A percentile compares a stretch with the other conserved stretches of the same genome.
phyloP scores from a whole-genome alignment of 1,140 invertebrate species.

The Neodiprion pinetum region DNA sequence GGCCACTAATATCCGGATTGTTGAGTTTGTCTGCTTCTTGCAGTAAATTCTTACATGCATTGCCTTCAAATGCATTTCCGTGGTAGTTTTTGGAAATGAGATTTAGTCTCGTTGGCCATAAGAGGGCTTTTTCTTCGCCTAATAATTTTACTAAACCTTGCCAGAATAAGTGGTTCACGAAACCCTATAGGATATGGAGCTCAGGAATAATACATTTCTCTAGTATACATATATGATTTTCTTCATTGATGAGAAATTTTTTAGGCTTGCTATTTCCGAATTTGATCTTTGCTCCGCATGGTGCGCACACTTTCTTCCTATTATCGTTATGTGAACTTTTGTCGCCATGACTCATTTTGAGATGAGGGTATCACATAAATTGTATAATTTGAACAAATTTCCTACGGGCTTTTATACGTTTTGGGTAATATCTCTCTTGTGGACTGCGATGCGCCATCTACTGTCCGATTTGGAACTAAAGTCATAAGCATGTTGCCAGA shows the following conservation, averaged over 20 bases:
- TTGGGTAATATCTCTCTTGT: too few species aligned
- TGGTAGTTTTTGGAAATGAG: conserved; percentile 30
- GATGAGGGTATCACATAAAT: too few species aligned
- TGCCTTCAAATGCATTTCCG: conserved; percentile 28
- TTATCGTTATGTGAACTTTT: neutral
- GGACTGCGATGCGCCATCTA: too few species aligned
- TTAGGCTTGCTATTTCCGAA: too few species aligned
- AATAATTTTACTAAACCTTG: conserved; percentile 18
- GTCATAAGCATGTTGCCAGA: too few species aligned
- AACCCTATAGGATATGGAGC: conserved; percentile 30
- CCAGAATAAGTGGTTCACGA: conserved; percentile 30
- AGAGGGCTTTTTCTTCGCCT: conserved; percentile 25
- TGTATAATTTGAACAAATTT: too few species aligned
- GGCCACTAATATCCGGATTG: conserved; percentile 13
- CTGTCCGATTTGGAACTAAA: too few species aligned
- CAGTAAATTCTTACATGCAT: conserved; percentile 26
- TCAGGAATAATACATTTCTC: conserved; percentile 28
- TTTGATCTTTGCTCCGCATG: conserved; percentile 7
- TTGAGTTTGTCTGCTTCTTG: conserved; percentile 22
- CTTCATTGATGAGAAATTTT: conserved; percentile 15
- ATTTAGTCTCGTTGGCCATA: conserved; percentile 27
- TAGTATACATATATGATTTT: conserved; percentile 21
- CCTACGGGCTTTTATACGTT: too few species aligned
- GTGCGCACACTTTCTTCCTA: neutral
- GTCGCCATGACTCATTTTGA: too few species aligned